Evolutionary conservation across 2,797 vertebrate genomes (phyloP).

Genomic region (Catamblyrhynchus diadema): DNA sequence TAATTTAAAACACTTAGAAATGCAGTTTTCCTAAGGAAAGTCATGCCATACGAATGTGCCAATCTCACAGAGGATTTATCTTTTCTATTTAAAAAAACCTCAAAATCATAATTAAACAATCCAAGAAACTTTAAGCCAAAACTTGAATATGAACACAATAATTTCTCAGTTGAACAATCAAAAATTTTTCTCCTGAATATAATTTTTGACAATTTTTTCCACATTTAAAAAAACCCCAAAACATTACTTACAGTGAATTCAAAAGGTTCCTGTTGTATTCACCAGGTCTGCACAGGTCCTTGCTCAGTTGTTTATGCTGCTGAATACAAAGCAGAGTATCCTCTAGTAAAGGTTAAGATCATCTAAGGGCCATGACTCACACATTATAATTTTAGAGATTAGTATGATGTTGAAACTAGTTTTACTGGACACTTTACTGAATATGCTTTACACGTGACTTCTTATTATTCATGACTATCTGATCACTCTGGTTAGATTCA

Average conservation of each 20-base stretch:
- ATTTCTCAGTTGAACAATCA: background rate
- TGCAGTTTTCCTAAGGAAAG: background rate
- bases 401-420: conserved; percentile 63
- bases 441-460: conserved; percentile 56
- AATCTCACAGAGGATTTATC: background rate
- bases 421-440: conserved; percentile 67
- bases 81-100: background rate
- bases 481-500: background rate
- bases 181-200: background rate
- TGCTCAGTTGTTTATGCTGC: conserved; percentile 54
- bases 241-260: conserved; percentile 44
- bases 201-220: background rate
- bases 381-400: conserved; percentile 65
- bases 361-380: conserved; percentile 59
- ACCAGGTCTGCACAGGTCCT: conserved; percentile 26
- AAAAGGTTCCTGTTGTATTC: background rate
- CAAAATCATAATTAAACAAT: background rate
- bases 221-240: background rate
- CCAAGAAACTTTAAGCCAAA: background rate
- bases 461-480: conserved; percentile 35
- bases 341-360: conserved; percentile 63
- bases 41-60: background rate
- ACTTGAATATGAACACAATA: background rate
- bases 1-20: background rate
- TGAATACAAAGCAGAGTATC: conserved; percentile 46